Conservation (phyloP, 2,113 vertebrate species). For the Pelodiscus sinensis region DNA sequence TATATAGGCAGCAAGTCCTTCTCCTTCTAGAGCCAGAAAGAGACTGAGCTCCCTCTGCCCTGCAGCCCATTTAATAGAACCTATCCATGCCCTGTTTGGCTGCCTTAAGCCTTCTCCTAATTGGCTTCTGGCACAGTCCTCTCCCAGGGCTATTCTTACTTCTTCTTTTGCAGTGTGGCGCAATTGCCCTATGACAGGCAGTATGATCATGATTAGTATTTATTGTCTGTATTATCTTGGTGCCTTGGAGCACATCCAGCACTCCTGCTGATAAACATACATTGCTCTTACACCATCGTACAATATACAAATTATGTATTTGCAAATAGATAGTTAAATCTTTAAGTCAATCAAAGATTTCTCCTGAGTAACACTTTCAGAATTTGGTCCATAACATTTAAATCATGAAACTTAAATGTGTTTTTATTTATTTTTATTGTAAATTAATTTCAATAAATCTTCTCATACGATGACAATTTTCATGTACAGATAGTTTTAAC, state of each 20-base stretch:
- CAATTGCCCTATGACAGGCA: too few relatives aligned
- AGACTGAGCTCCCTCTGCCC: too few relatives aligned
- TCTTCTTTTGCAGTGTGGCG: too few relatives aligned
- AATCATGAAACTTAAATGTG: background rate
- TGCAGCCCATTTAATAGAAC: too few relatives aligned
- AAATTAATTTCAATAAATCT: background rate
- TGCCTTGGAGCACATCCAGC: background rate
- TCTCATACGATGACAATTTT: background rate
- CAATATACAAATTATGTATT: background rate
- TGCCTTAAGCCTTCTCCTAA: too few relatives aligned
- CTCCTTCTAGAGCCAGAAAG: too few relatives aligned
- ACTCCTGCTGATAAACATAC: slow-evolving; percentile 60
- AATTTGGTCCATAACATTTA: background rate
- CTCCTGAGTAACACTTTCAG: background rate
- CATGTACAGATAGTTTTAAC: background rate
- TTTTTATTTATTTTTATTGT: background rate
- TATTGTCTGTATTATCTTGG: background rate
- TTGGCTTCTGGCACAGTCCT: too few relatives aligned
- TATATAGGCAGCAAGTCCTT: too few relatives aligned
- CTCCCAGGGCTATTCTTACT: too few relatives aligned
- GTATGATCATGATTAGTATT: too few relatives aligned
- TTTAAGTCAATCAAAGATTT: background rate
- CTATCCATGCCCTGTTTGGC: too few relatives aligned
- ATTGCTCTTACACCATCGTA: slow-evolving; percentile 18
- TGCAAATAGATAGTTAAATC: background rate